These are phyloP conservation scores for Zosterops lateralis DNA, from an alignment of 2,113 vertebrate genomes.

Conservation along the genomic window DNA sequence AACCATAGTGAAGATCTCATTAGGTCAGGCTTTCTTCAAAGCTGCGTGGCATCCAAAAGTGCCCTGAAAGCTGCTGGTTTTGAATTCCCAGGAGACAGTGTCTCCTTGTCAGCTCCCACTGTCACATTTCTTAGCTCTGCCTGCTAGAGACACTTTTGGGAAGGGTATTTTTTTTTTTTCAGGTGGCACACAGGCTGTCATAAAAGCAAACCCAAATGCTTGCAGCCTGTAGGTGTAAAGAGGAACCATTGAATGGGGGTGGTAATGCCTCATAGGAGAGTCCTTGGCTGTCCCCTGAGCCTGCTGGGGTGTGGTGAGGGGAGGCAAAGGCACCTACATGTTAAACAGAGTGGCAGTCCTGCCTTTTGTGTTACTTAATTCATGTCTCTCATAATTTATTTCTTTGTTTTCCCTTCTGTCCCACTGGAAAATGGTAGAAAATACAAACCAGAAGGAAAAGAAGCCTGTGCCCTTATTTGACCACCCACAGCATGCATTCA, in stretches of 20 bases:
- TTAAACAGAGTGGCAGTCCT: not conserved
- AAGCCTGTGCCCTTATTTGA: not conserved
- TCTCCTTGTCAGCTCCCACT: not conserved
- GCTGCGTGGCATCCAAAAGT: not conserved
- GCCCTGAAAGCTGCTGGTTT: not conserved
- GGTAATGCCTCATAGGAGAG: not conserved
- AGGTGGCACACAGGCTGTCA: fast-evolving
- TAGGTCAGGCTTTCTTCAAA: not conserved
- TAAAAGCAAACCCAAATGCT: not conserved
- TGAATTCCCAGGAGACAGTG: not conserved
- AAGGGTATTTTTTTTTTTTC: not conserved
- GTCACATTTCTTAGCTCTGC: fast-evolving
- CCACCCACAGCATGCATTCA: not conserved
- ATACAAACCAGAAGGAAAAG: not conserved
- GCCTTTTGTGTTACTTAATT: not conserved
- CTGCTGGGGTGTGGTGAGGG: no score
- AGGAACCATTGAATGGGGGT: not conserved
- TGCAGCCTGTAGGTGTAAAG: not conserved
- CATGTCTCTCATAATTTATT: not conserved
- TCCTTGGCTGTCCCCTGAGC: not conserved
- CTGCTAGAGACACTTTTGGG: not conserved
- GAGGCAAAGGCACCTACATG: not conserved
- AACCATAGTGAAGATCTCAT: not conserved
- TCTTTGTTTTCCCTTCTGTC: no score
- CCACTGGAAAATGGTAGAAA: not conserved